A percentile compares a stretch with the other conserved stretches of the same genome.
phyloP scores from a whole-genome alignment of 1,140 invertebrate species.

The Schmidtea mediterranea region DNA sequence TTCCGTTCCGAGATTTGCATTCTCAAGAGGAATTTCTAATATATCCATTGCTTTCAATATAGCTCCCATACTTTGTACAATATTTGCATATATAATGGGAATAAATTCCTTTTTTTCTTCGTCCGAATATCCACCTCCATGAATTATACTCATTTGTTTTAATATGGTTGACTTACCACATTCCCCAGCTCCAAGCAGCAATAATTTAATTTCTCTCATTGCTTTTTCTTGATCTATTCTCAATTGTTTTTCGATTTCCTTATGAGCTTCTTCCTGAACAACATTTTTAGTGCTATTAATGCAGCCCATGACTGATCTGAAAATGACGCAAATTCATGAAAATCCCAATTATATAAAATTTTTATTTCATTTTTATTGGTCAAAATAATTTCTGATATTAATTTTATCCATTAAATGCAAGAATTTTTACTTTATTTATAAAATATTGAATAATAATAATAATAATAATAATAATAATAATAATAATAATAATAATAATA shows the following conservation, averaged over 20 bases:
- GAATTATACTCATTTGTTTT: conserved; percentile 7
- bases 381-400: too few relatives aligned
- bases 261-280: neutral
- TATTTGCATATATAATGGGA: conserved; percentile 87
- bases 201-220: conserved; percentile 3
- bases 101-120: conserved; percentile 76
- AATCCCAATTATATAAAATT: too few relatives aligned
- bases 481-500: too few relatives aligned
- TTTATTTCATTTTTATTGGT: too few relatives aligned
- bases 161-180: conserved; percentile 6
- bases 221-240: conserved; percentile 1
- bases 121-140: conserved; percentile 48
- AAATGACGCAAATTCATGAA: too few relatives aligned
- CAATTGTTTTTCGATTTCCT: conserved; percentile 3
- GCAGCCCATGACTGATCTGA: too few relatives aligned
- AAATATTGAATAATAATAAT: too few relatives aligned
- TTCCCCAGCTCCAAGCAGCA: conserved; percentile 7
- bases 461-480: too few relatives aligned
- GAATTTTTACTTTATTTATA: too few relatives aligned
- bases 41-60: conserved; percentile 96
- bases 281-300: neutral
- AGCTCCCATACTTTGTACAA: conserved; percentile 94
- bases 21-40: conserved; percentile 61
- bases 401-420: too few relatives aligned
- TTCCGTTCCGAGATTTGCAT: conserved; percentile 23